Base-by-base conservation (phyloP, 2,797 vertebrate species). In the Lepidocolaptes lacrymiger region DNA sequence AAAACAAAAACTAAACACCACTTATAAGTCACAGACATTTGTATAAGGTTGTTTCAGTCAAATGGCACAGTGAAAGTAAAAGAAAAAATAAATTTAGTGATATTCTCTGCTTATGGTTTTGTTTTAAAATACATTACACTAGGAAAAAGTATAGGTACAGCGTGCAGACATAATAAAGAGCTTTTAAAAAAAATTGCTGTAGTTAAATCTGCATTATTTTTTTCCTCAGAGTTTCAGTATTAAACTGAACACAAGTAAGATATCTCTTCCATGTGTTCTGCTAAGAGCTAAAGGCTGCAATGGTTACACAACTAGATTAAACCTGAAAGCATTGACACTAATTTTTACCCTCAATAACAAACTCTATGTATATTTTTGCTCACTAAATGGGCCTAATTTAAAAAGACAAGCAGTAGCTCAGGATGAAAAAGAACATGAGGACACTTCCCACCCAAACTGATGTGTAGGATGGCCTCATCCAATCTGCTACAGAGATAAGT, bases 331-430 rank as follows among this genome's bases (percentile, higher is more conserved):
- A 30, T 19, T 79, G 84, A 92, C 71, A 71, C 67, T 91, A 61
- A 87, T 96, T 96, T 95, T 97, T 91, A 91, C 37, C 64, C 83
- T 37, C 71, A 58, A 54, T 54, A 96, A 82, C 66, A 93, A 91
- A 58, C 8, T 43, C 21, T 76, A 12, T 69, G 30, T 91, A 39
- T 87, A 51, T 82, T 80, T 77, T 74, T 93, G 32, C 43, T 93
- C 90, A 89, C 85, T 91, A 85, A 87, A 88, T 94, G 83, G 81
- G 28, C 64, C 71, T 96, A 93, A 96, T 96, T 97, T 94, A 95
- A 95, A 95, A 89, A 96, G 96, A 96, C 86, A 98, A 92, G 89
- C 34, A 78, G 68, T 64, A 79, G 62, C 48, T 56, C 37, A 76
- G 23, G 39, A 90, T 73, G 32, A 88, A 49, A 87, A 93, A 66